Conservation (phyloP, 1,140 invertebrate genomes). For the Coptotermes formosanus region DNA sequence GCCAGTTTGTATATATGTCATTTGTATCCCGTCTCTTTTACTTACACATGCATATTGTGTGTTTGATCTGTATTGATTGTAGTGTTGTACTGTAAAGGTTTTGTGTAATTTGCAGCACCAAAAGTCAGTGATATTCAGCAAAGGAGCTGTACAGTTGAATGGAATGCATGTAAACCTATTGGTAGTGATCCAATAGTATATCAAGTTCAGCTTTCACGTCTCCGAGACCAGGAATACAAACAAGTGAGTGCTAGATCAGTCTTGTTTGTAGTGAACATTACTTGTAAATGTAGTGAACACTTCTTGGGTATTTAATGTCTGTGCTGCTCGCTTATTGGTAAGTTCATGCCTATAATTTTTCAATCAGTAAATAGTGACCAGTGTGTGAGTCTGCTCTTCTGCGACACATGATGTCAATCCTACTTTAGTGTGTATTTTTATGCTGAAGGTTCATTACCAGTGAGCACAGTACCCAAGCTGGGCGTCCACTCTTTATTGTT, state of each 20-base stretch:
- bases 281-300: background rate
- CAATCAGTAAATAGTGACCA: no score
- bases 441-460: no score
- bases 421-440: no score
- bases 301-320: background rate
- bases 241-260: slow-evolving; percentile 48
- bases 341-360: no score
- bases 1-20: no score
- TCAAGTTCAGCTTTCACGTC: slow-evolving; percentile 61
- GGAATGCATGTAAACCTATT: slow-evolving; percentile 53
- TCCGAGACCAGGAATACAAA: slow-evolving; percentile 60
- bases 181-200: slow-evolving; percentile 63
- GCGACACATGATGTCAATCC: no score
- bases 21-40: no score
- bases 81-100: background rate
- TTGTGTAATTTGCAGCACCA: slow-evolving; percentile 49
- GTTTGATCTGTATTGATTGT: background rate
- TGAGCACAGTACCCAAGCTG: no score
- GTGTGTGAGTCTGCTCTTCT: no score
- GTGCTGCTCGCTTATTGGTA: background rate
- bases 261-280: background rate
- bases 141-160: slow-evolving; percentile 54
- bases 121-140: slow-evolving; percentile 52
- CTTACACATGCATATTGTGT: background rate
- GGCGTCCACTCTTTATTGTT: no score